Conservation (phyloP, 2,888 invertebrate species). For the Cryptus armator region DNA sequence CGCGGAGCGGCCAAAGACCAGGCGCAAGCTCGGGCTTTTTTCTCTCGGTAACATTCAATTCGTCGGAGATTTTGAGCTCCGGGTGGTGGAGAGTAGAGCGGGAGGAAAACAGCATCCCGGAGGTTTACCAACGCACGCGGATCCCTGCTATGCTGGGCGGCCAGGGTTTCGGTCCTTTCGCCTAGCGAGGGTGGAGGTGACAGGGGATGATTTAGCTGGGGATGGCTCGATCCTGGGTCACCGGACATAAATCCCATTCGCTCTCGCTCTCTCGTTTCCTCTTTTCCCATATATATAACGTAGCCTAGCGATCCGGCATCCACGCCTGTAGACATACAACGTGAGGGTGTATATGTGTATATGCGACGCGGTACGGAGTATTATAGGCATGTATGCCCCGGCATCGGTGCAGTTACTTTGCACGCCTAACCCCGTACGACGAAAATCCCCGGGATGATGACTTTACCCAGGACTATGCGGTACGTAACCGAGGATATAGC, state of each 20-base stretch:
- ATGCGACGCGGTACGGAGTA: not conserved
- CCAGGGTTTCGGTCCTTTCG: conserved; percentile 34
- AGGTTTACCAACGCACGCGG: conserved; percentile 5
- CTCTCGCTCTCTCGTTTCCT: conserved; percentile 49
- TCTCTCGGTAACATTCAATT: conserved; percentile 65
- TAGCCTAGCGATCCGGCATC: not conserved
- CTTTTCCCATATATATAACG: conserved; percentile 23
- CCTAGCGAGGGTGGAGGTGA: conserved; percentile 54
- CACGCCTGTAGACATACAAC: not conserved
- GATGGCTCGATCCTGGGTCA: conserved; percentile 73
- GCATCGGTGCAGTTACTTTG: conserved; percentile 62
- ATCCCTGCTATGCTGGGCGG: conserved; percentile 24
- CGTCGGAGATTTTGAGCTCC: conserved; percentile 40
- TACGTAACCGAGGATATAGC: conserved; percentile 21
- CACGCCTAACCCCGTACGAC: conserved; percentile 60
- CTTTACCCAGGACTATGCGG: conserved; percentile 34
- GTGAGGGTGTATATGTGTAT: not conserved
- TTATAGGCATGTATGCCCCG: not conserved
- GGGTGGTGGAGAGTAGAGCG: conserved; percentile 11
- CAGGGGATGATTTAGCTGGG: conserved; percentile 74
- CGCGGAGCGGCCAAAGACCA: conserved; percentile 1
- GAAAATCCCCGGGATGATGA: conserved; percentile 58
- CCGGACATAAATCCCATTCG: conserved; percentile 73
- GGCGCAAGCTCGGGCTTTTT: conserved; percentile 57
- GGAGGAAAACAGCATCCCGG: not conserved